Percentiles rank a stretch among this genome's conserved stretches.
Conservation (phyloP, 2,113 vertebrate genomes). For the Turdus rufiventris region DNA sequence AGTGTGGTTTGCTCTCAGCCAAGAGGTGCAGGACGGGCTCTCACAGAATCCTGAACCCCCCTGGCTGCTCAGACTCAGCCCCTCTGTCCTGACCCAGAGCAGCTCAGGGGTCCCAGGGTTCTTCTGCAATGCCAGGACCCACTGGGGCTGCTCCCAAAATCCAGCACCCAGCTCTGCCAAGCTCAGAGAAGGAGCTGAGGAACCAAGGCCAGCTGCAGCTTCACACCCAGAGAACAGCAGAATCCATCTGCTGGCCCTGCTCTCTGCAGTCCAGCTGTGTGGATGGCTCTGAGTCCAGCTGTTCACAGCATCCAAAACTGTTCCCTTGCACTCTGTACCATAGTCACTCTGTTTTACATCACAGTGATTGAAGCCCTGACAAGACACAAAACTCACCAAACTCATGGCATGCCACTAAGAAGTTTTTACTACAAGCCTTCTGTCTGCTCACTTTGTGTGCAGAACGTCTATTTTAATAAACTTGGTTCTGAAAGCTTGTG, state of each 20-base stretch:
- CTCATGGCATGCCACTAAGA: rapidly evolving
- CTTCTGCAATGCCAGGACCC: rapidly evolving
- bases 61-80: background rate
- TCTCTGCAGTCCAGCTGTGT: background rate
- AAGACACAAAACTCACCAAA: background rate
- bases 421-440: background rate
- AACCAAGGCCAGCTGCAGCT: background rate
- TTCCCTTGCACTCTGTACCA: rapidly evolving
- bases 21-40: background rate
- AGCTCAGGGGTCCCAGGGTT: background rate
- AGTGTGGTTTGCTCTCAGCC: background rate
- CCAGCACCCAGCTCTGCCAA: background rate
- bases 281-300: background rate
- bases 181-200: background rate
- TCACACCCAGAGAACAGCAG: rapidly evolving
- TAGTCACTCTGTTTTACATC: background rate
- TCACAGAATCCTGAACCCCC: background rate
- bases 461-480: background rate
- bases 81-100: background rate
- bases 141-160: background rate
- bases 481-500: background rate
- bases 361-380: background rate
- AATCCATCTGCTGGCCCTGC: background rate
- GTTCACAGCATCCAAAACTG: background rate
- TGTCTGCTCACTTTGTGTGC: background rate